Evolutionary conservation across 2,888 invertebrate genomes (phyloP).

Genomic region (Apoderus coryli): DNA sequence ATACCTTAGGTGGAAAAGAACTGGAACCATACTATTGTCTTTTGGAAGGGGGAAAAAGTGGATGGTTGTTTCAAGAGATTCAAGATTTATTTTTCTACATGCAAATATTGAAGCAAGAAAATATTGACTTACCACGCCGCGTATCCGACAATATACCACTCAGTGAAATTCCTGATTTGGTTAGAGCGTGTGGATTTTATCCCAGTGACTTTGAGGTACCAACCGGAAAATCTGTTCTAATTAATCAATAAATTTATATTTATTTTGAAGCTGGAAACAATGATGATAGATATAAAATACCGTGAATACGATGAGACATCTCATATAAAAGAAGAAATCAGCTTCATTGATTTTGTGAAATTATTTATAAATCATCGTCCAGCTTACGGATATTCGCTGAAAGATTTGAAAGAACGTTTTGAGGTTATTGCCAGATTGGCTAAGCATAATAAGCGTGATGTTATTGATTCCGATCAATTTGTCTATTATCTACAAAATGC

Average conservation of each 20-base stretch:
- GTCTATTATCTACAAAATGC: constrained; percentile 19
- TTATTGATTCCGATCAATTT: constrained; percentile 20
- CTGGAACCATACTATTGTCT: constrained; percentile 56
- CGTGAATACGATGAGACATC: constrained; percentile 35
- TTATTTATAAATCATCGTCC: constrained; percentile 53
- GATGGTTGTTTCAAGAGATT: constrained; percentile 56
- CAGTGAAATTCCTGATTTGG: constrained; percentile 53
- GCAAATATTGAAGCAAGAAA: constrained; percentile 57
- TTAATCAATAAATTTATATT: constrained; percentile 9
- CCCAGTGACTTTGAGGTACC: constrained; percentile 58
- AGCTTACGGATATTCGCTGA: constrained; percentile 37
- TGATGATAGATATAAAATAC: constrained; percentile 43
- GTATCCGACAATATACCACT: constrained; percentile 47
- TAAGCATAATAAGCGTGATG: no score
- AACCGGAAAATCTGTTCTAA: constrained; percentile 4
- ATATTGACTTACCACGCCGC: constrained; percentile 43
- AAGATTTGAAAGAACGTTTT: constrained; percentile 37
- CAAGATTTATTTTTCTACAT: constrained; percentile 64
- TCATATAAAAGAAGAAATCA: constrained; percentile 37
- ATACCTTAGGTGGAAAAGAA: constrained; percentile 39
- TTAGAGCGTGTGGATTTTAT: constrained; percentile 62
- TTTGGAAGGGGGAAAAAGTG: constrained; percentile 53
- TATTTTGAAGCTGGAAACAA: constrained; percentile 44
- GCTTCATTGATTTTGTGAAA: constrained; percentile 50
- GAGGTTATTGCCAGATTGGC: constrained; percentile 23